phyloP scores from a whole-genome alignment of 2,797 vertebrate species.

The Mus caroli region DNA sequence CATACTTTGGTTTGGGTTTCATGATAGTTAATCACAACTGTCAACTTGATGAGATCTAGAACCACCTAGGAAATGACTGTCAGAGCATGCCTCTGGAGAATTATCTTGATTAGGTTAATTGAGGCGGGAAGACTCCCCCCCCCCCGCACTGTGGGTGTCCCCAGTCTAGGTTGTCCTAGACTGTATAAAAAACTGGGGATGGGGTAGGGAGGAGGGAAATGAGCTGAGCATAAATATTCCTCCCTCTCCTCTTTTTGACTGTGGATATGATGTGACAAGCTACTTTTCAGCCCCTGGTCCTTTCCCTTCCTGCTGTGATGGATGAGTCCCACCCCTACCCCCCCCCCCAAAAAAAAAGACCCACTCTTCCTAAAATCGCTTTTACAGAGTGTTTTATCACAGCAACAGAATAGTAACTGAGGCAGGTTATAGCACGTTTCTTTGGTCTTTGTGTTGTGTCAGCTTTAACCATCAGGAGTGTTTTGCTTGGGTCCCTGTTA shows the following conservation, averaged over 20 bases:
- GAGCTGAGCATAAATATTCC: background rate
- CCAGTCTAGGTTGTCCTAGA: background rate
- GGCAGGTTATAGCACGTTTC: background rate
- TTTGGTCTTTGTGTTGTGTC: background rate
- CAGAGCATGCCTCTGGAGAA: too few species aligned
- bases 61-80: background rate
- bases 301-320: background rate
- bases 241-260: too few species aligned
- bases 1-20: background rate
- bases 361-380: background rate
- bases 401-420: background rate
- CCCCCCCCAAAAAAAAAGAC: too few species aligned
- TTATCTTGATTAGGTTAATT: background rate
- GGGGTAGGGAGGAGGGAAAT: too few species aligned
- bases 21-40: background rate
- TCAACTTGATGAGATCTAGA: background rate
- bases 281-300: background rate
- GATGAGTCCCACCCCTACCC: too few species aligned
- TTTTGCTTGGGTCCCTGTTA: background rate
- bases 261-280: background rate
- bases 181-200: background rate
- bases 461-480: background rate
- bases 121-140: background rate
- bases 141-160: background rate
- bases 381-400: background rate